Evolutionary conservation across 2,797 vertebrate genomes (phyloP).

Genomic region (Onychomys torridus): DNA sequence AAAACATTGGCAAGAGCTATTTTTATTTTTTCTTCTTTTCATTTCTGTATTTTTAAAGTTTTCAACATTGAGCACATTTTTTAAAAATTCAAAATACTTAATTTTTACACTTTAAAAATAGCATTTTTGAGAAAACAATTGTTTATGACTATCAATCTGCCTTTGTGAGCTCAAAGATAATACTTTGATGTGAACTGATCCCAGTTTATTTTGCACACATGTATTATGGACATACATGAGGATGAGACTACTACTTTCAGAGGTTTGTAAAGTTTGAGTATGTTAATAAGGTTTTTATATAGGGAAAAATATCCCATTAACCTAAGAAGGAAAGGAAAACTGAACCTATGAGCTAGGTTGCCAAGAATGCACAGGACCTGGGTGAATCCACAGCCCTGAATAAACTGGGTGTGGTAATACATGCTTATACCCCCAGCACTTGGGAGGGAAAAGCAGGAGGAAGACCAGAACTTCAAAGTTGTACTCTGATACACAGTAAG

Average conservation of each 20-base stretch:
- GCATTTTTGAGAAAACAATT: background rate
- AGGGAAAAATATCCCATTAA: background rate
- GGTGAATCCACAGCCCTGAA: background rate
- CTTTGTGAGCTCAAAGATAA: conserved; percentile 16
- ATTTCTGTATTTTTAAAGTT: background rate
- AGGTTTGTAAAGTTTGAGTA: background rate
- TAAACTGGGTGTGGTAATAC: background rate
- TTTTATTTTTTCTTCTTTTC: conserved; percentile 12
- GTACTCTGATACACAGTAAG: background rate
- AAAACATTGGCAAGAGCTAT: conserved; percentile 15
- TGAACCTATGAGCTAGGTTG: background rate
- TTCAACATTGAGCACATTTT: background rate
- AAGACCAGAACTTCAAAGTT: background rate
- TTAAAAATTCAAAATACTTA: conserved; percentile 43
- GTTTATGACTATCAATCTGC: background rate
- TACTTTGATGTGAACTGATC: background rate
- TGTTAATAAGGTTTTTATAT: background rate
- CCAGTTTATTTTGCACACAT: background rate
- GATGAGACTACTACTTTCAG: background rate
- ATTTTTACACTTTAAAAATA: background rate
- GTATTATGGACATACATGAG: background rate
- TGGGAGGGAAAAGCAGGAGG: background rate
- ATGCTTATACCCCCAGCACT: background rate
- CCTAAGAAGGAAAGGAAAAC: background rate
- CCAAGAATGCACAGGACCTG: background rate